A percentile compares a stretch with the other conserved stretches of the same genome.
These are phyloP conservation scores for Dicyrtomina minuta DNA, from an alignment of 2,888 invertebrate species.

Conservation along the genomic window DNA sequence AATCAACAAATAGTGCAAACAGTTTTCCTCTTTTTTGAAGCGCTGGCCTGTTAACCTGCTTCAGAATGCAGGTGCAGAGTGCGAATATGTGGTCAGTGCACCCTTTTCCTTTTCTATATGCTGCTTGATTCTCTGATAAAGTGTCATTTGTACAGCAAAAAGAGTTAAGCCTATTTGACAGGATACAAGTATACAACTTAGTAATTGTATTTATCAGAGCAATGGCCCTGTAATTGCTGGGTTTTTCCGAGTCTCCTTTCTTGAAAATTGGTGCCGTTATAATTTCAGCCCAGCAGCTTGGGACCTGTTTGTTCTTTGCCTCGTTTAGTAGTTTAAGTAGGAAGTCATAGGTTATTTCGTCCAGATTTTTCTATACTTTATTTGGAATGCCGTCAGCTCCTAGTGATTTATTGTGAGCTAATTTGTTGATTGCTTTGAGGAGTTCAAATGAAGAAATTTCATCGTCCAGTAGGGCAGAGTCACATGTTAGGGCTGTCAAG, in stretches of 20 bases:
- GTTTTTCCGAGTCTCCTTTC: not conserved
- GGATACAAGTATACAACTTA: not conserved
- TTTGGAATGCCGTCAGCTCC: conserved; percentile 11
- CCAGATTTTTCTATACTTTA: not conserved
- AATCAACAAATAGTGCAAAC: conserved; percentile 5
- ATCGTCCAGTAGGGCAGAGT: too few species aligned
- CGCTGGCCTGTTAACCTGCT: not conserved
- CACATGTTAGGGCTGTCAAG: too few species aligned
- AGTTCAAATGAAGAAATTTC: too few species aligned
- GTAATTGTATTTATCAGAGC: not conserved
- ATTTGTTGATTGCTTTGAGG: too few species aligned
- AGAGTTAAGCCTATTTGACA: not conserved
- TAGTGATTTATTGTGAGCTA: not conserved
- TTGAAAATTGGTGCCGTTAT: conserved; percentile 14
- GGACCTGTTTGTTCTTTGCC: not conserved
- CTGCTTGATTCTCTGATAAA: conserved; percentile 6
- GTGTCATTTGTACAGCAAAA: not conserved
- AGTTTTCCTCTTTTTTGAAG: not conserved
- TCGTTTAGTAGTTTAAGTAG: not conserved
- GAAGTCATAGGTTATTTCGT: not conserved
- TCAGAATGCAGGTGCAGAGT: too few species aligned
- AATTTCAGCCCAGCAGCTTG: not conserved
- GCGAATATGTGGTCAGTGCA: not conserved
- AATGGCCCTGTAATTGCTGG: conserved; percentile 1
- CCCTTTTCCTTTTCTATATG: not conserved